These are phyloP conservation scores for Nomada fabriciana DNA, from an alignment of 2,888 invertebrate species.

Conservation along the genomic window DNA sequence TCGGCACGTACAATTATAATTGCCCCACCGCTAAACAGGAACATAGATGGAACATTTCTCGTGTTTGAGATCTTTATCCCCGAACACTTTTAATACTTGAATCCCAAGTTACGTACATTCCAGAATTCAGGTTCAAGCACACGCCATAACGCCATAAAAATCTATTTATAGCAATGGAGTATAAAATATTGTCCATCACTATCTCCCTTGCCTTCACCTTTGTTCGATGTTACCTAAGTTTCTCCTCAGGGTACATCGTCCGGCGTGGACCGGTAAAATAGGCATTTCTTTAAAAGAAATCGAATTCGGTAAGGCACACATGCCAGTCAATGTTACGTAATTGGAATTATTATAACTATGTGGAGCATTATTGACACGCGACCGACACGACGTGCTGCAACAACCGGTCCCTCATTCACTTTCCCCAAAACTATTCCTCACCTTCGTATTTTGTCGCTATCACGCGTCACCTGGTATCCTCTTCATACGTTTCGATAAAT, in stretches of 20 bases:
- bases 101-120: neutral
- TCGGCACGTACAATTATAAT: neutral
- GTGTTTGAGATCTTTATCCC: neutral
- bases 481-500: neutral
- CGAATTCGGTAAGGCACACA: neutral
- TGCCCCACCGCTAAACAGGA: neutral
- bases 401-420: slow-evolving; percentile 42
- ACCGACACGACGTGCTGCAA: slow-evolving; percentile 23
- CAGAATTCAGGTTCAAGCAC: neutral
- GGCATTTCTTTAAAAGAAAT: slow-evolving; percentile 27
- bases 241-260: neutral
- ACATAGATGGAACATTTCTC: neutral
- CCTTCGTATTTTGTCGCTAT: neutral
- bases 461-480: neutral
- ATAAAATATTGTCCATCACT: neutral
- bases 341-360: slow-evolving; percentile 33
- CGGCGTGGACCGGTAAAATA: neutral
- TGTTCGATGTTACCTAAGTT: neutral
- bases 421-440: slow-evolving; percentile 41
- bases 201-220: neutral
- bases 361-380: slow-evolving; percentile 34
- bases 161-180: neutral
- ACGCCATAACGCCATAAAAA: neutral
- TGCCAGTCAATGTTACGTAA: slow-evolving; percentile 11
- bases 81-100: neutral